phyloP scores from a whole-genome alignment of 2,113 vertebrate species.

The Tricholaema leucomelas region DNA sequence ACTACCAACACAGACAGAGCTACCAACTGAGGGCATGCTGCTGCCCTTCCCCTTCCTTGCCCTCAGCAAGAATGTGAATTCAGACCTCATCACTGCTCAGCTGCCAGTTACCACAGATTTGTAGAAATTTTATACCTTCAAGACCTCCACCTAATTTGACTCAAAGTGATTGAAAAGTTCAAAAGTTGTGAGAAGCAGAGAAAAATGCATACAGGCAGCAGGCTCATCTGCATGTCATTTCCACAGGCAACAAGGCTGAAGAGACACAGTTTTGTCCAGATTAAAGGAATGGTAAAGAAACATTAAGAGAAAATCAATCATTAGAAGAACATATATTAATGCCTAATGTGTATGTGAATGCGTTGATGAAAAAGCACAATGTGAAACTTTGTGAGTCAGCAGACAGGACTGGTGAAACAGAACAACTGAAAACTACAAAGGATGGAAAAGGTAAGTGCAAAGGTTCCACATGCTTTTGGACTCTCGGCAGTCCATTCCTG shows the following conservation, averaged over 20 bases:
- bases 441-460: neutral
- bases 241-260: neutral
- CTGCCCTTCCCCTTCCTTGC: neutral
- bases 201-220: neutral
- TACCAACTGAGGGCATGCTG: accelerated
- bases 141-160: neutral
- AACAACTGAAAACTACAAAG: neutral
- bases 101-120: neutral
- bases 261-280: neutral
- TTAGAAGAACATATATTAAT: neutral
- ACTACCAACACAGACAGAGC: neutral
- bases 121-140: neutral
- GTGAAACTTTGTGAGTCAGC: neutral
- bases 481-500: neutral
- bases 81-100: neutral
- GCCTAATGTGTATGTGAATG: neutral
- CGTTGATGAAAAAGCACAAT: neutral
- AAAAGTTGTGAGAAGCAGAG: neutral
- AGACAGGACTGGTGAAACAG: neutral
- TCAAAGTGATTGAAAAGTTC: neutral
- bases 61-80: neutral
- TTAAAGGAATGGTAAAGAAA: neutral
- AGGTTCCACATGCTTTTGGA: neutral
- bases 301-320: neutral
- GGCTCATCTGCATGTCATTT: neutral